phyloP scores from a whole-genome alignment of 1,140 invertebrate genomes.

The Linepithema humile region DNA sequence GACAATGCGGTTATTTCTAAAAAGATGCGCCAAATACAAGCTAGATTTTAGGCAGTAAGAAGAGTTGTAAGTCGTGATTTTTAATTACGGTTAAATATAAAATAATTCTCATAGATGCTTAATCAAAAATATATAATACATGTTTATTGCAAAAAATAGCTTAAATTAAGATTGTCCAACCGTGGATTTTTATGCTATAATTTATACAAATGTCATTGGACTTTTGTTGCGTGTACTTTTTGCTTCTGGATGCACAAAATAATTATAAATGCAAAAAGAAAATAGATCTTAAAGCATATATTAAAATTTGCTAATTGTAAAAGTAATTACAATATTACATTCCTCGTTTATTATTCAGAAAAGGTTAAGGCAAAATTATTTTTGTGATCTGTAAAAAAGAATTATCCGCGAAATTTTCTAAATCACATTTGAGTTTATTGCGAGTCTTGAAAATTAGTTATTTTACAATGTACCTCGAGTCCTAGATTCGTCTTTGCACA shows the following conservation, averaged over 20 bases:
- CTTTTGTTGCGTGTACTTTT: not conserved
- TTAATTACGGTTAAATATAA: not conserved
- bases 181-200: not conserved
- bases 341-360: not conserved
- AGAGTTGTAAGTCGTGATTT: not conserved
- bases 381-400: not conserved
- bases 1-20: not conserved
- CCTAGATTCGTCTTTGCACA: conserved; percentile 7
- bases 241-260: not conserved
- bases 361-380: not conserved
- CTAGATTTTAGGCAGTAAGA: not conserved
- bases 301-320: too few species aligned
- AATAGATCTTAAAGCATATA: not conserved
- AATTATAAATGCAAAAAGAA: not conserved
- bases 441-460: not conserved
- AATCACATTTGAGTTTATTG: not conserved
- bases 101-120: too few species aligned
- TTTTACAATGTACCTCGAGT: not conserved
- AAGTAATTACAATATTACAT: too few species aligned
- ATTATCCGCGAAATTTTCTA: not conserved
- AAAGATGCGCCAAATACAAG: not conserved
- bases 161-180: too few species aligned
- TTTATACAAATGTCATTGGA: not conserved
- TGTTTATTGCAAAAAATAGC: too few species aligned
- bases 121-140: too few species aligned